phyloP scores from a whole-genome alignment of 2,113 vertebrate species.

The Rafetus swinhoei region DNA sequence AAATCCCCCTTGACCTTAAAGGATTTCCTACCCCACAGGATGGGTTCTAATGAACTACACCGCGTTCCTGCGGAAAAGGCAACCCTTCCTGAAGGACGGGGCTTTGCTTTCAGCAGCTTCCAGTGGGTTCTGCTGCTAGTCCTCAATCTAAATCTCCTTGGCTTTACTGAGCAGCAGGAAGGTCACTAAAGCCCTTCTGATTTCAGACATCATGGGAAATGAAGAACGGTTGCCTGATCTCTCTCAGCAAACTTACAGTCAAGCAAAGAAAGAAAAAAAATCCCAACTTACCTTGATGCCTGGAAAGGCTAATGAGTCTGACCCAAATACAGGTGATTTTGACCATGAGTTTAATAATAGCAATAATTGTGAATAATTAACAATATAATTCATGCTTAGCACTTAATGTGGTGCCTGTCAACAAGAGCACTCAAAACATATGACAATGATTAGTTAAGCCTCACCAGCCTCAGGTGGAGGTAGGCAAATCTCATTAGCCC shows the following conservation, averaged over 20 bases:
- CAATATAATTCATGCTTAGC: slow-evolving; percentile 8
- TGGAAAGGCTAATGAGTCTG: neutral
- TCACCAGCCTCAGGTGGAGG: neutral
- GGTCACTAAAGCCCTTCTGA: neutral
- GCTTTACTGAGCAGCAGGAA: neutral
- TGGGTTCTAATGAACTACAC: neutral
- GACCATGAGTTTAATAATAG: neutral
- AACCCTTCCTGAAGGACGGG: neutral
- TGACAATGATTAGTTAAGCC: neutral
- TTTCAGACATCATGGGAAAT: neutral
- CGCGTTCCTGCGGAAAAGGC: neutral
- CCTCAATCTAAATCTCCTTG: neutral
- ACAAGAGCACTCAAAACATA: neutral
- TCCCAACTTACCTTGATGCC: neutral
- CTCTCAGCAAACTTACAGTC: neutral
- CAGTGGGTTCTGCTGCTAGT: neutral
- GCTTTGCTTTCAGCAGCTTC: neutral
- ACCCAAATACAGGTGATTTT: neutral
- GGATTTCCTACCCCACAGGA: neutral
- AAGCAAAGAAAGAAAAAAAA: neutral
- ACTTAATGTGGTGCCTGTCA: neutral
- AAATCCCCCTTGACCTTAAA: neutral
- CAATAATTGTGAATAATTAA: neutral
- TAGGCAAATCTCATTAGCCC: neutral
- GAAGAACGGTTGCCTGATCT: neutral